Conservation (phyloP, 2,797 vertebrate species). For the Microhierax caerulescens region DNA sequence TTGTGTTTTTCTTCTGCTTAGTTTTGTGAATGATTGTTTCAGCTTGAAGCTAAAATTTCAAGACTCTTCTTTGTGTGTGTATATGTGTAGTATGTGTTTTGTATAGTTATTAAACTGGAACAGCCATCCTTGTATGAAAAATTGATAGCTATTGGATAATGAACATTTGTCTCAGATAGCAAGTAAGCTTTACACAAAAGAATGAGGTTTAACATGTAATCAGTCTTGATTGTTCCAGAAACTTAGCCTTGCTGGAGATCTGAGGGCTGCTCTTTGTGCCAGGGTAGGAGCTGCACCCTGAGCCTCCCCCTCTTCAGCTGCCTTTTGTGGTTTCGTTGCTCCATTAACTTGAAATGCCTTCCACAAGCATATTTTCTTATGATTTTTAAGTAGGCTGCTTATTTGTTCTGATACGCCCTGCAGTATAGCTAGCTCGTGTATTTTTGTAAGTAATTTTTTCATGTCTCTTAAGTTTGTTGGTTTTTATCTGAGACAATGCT, state of each 20-base stretch:
- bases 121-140: neutral
- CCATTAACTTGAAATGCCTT: neutral
- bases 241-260: neutral
- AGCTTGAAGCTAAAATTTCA: neutral
- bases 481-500: neutral
- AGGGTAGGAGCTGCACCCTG: neutral
- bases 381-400: neutral
- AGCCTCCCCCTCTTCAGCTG: neutral
- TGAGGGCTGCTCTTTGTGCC: neutral
- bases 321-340: neutral
- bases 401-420: neutral
- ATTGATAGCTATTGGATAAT: constrained; percentile 1
- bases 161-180: constrained; percentile 15
- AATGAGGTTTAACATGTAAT: constrained; percentile 22
- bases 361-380: neutral
- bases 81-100: neutral
- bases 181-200: neutral
- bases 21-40: neutral
- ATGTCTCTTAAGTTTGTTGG: neutral
- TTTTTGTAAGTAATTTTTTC: neutral
- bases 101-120: neutral
- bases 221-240: constrained; percentile 27
- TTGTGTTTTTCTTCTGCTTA: neutral
- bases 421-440: neutral
- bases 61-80: neutral